Evolutionary conservation across 2,888 invertebrate genomes (phyloP).

Genomic region (Acanthosepion lycidas): DNA sequence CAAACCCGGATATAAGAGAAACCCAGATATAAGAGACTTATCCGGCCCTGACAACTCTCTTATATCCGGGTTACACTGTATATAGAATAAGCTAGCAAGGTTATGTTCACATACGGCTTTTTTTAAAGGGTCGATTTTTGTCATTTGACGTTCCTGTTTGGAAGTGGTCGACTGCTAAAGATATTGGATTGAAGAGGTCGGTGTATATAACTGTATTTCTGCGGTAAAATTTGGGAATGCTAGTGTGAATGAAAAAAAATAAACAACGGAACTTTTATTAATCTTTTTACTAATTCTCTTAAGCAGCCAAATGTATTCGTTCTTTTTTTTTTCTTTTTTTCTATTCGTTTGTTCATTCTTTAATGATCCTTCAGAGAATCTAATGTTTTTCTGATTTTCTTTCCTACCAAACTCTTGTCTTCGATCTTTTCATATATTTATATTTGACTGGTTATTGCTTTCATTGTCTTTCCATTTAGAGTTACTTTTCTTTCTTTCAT

Average conservation of each 20-base stretch:
- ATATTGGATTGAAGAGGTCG: too few relatives aligned
- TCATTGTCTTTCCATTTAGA: not conserved
- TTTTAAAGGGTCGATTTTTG: too few relatives aligned
- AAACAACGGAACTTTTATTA: not conserved
- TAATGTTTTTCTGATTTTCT: not conserved
- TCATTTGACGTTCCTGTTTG: too few relatives aligned
- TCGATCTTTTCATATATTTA: not conserved
- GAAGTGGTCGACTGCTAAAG: too few relatives aligned
- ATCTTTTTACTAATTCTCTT: slow-evolving; percentile 16
- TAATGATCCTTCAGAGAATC: not conserved
- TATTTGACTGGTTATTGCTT: not conserved
- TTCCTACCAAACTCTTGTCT: not conserved
- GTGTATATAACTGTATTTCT: not conserved
- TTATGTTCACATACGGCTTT: too few relatives aligned
- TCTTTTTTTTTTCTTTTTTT: not conserved
- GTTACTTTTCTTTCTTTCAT: not conserved
- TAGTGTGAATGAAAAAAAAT: not conserved
- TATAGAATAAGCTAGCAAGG: too few relatives aligned
- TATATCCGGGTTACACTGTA: too few relatives aligned
- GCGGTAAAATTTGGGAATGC: not conserved
- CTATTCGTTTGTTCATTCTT: not conserved
- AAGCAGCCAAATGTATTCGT: not conserved
- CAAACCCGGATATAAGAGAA: too few relatives aligned
- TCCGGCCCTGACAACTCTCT: too few relatives aligned
- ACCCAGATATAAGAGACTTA: too few relatives aligned